A percentile compares a stretch with the other conserved stretches of the same genome.
These are phyloP conservation scores for Craseonycteris thonglongyai DNA, from an alignment of 2,113 vertebrate genomes.

Conservation along the genomic window DNA sequence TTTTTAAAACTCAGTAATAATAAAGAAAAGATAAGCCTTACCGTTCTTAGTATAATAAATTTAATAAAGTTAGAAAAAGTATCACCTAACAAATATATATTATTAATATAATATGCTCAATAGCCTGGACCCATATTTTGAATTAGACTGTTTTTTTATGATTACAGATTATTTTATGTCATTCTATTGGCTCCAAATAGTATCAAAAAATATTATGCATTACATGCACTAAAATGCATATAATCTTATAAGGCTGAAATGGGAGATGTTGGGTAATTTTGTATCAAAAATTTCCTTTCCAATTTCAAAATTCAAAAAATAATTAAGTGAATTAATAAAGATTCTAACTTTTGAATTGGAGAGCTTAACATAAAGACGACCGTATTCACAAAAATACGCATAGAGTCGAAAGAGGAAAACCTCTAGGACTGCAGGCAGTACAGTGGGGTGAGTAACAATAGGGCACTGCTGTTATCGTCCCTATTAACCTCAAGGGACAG, in stretches of 20 bases:
- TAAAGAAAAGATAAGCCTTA: not conserved
- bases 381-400: not conserved
- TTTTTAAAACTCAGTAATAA: not conserved
- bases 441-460: too few relatives aligned
- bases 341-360: not conserved
- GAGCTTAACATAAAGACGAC: not conserved
- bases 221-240: not conserved
- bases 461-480: not conserved
- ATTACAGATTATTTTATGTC: not conserved
- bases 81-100: not conserved
- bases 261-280: not conserved
- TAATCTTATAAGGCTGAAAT: not conserved
- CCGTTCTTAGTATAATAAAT: not conserved
- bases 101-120: not conserved
- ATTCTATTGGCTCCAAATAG: not conserved
- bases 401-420: too few relatives aligned
- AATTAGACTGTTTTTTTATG: not conserved
- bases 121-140: not conserved
- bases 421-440: accelerated
- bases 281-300: not conserved
- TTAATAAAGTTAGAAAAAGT: not conserved
- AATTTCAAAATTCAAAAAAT: not conserved
- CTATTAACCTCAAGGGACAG: not conserved
- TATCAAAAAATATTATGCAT: not conserved
- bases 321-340: not conserved